Percentiles rank a stretch among this genome's conserved stretches.
Conservation (phyloP, 2,797 vertebrate species). For the Steatocranus sp. region DNA sequence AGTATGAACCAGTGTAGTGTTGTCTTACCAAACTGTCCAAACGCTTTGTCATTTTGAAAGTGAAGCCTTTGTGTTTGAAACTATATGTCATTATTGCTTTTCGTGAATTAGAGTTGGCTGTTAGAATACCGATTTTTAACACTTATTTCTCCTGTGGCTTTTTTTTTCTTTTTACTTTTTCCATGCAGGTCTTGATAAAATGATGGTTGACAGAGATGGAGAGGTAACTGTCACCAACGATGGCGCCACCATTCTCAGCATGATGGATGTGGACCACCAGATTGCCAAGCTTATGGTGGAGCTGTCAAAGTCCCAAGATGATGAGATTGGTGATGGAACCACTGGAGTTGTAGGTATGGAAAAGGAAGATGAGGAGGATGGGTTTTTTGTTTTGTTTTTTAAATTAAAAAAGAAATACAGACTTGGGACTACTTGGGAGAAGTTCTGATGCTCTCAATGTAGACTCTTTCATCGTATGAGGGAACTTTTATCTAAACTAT, state of each 20-base stretch:
- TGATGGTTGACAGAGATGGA: slow-evolving; percentile 98
- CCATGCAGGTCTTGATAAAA: slow-evolving; percentile 90
- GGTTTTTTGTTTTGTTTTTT: accelerated
- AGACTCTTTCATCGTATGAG: neutral
- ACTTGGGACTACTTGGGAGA: neutral
- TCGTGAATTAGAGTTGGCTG: neutral
- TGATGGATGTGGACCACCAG: slow-evolving; percentile 99
- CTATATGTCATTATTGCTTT: neutral
- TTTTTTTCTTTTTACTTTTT: neutral
- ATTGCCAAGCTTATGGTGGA: slow-evolving; percentile 99
- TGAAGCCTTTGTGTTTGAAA: neutral
- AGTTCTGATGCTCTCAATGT: neutral
- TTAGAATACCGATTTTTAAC: neutral
- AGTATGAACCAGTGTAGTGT: slow-evolving; percentile 1
- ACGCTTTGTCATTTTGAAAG: neutral
- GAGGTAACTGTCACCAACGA: slow-evolving; percentile 98
- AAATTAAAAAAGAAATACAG: neutral
- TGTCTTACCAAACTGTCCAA: neutral
- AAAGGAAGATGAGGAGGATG: neutral
- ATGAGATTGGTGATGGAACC: slow-evolving; percentile 98
- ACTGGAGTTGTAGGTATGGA: slow-evolving; percentile 95
- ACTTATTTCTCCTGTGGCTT: neutral
- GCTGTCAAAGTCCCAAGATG: slow-evolving; percentile 97
- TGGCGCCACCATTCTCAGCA: slow-evolving; percentile 93
- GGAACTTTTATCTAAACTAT: neutral